Conservation (phyloP, 2,113 vertebrate species). For the Camelus dromedarius region DNA sequence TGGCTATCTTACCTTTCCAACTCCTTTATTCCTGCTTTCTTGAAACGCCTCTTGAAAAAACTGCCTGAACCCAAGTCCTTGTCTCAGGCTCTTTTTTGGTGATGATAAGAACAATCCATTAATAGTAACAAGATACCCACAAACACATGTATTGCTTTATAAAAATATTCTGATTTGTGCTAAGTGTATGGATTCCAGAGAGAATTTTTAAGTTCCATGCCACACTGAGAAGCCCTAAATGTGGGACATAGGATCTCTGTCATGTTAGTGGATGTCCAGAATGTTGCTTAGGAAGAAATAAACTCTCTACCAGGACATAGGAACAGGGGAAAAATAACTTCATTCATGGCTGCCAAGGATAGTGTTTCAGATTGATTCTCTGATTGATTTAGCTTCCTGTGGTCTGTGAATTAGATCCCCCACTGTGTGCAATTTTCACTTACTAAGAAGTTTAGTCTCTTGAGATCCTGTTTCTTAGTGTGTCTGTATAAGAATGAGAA, state of each 20-base stretch:
- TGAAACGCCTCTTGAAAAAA: not conserved
- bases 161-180: not conserved
- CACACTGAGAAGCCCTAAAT: not conserved
- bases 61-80: not conserved
- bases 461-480: not conserved
- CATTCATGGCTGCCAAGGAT: not conserved
- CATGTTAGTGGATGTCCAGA: not conserved
- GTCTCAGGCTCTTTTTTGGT: not conserved
- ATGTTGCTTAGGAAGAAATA: slow-evolving; percentile 31
- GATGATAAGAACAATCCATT: not conserved
- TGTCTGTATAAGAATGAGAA: slow-evolving; percentile 35
- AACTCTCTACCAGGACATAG: not conserved
- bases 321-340: not conserved
- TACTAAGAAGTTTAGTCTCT: slow-evolving; percentile 35
- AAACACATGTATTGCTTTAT: not conserved
- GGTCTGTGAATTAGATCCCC: slow-evolving; percentile 20
- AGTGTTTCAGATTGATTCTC: slow-evolving; percentile 18
- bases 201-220: not conserved
- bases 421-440: slow-evolving; percentile 50
- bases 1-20: not conserved
- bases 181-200: not conserved
- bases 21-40: not conserved
- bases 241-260: not conserved
- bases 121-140: not conserved
- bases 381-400: slow-evolving; percentile 34